Conservation (phyloP, 2,888 invertebrate species). For the Scaeva pyrastri region DNA sequence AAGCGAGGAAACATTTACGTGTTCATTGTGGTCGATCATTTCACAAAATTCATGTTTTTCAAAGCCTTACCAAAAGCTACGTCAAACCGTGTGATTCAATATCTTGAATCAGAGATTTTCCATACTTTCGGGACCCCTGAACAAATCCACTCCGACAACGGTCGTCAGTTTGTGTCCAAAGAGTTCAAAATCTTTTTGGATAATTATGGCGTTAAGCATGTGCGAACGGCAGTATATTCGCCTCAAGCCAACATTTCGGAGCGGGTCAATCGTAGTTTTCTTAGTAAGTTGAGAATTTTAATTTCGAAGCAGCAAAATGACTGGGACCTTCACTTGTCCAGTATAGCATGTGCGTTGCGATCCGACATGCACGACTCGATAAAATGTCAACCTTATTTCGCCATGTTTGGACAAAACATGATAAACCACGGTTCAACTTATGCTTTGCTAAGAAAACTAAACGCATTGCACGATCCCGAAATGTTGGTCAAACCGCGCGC, state of each 20-base stretch:
- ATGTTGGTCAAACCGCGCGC: neutral
- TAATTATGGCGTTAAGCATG: neutral
- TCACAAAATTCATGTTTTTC: too few relatives aligned
- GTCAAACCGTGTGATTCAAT: neutral
- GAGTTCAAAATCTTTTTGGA: too few relatives aligned
- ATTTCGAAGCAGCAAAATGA: neutral
- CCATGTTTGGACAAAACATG: conserved; percentile 14
- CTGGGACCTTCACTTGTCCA: too few relatives aligned
- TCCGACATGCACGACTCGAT: neutral
- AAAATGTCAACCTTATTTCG: neutral
- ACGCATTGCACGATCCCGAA: conserved; percentile 9
- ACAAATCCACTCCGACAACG: too few relatives aligned
- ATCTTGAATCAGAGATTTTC: too few relatives aligned
- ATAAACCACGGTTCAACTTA: conserved; percentile 1
- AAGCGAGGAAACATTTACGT: conserved; percentile 1
- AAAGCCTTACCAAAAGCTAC: neutral
- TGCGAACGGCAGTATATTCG: neutral
- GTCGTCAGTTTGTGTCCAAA: too few relatives aligned
- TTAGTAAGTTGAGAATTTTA: neutral
- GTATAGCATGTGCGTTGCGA: neutral
- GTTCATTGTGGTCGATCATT: neutral
- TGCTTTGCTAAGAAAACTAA: neutral
- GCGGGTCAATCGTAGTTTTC: neutral
- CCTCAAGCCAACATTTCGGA: neutral
- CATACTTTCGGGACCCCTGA: too few relatives aligned